Evolutionary conservation across 2,888 invertebrate genomes (phyloP).

Genomic region (Marasmarcha lunaedactyla): DNA sequence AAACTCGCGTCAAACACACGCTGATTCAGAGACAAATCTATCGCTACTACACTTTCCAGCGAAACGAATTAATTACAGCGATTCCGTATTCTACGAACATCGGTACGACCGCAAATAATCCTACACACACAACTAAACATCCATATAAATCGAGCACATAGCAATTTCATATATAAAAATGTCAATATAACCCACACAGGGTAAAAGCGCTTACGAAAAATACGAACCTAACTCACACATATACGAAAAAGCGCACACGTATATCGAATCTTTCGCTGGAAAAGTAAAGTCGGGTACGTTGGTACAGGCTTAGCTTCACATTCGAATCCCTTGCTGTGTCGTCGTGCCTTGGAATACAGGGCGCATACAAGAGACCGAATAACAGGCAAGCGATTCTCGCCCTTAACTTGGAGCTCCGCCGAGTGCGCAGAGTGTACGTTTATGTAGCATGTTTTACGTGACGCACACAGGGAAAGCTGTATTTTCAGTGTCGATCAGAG

Average conservation of each 20-base stretch:
- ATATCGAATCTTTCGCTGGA: constrained; percentile 33
- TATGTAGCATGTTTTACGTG: constrained; percentile 46
- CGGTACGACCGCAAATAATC: constrained; percentile 49
- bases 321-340: too few species aligned
- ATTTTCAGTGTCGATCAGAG: constrained; percentile 28
- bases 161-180: constrained; percentile 65
- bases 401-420: too few species aligned
- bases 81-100: constrained; percentile 54
- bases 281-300: too few species aligned
- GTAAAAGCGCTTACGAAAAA: constrained; percentile 17
- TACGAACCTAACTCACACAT: constrained; percentile 27
- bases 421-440: constrained; percentile 39
- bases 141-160: constrained; percentile 54
- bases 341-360: too few species aligned
- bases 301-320: too few species aligned
- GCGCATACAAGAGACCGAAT: too few species aligned
- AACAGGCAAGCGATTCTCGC: too few species aligned
- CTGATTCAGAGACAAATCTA: too few species aligned
- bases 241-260: constrained; percentile 22
- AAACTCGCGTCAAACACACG: too few species aligned
- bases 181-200: constrained; percentile 55
- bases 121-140: constrained; percentile 26
- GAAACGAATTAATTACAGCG: constrained; percentile 58
- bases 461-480: constrained; percentile 25
- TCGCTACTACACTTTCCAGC: constrained; percentile 21